Conservation (phyloP, 2,113 vertebrate genomes). For the Rhagologus leucostigma region DNA sequence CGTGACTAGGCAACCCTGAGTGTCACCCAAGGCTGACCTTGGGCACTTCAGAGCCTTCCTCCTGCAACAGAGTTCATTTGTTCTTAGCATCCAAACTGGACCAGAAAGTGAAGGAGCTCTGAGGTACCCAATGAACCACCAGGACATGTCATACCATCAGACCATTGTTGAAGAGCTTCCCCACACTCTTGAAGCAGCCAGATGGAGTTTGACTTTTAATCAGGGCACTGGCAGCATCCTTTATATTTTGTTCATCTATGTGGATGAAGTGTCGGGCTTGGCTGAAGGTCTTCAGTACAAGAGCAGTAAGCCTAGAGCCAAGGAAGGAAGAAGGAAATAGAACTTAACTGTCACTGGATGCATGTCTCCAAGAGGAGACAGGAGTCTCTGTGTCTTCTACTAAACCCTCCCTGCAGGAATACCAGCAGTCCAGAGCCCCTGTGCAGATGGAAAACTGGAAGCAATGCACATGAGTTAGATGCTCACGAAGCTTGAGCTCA, state of each 20-base stretch:
- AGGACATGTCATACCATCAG: slow-evolving; percentile 59
- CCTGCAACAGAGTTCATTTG: neutral
- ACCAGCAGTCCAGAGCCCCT: neutral
- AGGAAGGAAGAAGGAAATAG: neutral
- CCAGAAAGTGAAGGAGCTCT: neutral
- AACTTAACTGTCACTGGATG: neutral
- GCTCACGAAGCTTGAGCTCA: neutral
- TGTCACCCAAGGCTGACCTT: neutral
- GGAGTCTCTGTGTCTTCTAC: neutral
- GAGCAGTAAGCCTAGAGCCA: slow-evolving; percentile 67
- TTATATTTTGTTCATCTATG: slow-evolving; percentile 64
- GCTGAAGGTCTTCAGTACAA: slow-evolving; percentile 73
- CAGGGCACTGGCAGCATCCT: slow-evolving; percentile 42
- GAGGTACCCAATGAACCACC: neutral
- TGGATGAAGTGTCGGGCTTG: slow-evolving; percentile 63
- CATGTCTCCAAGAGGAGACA: neutral
- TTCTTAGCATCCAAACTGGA: neutral
- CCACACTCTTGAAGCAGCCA: slow-evolving; percentile 70
- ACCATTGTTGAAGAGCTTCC: slow-evolving; percentile 71
- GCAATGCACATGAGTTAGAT: neutral
- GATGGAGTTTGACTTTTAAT: slow-evolving; percentile 27
- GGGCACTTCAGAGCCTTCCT: neutral
- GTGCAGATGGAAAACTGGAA: neutral
- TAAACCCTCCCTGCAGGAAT: neutral
- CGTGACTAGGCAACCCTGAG: neutral